These are phyloP conservation scores for Leptinotarsa peninsularis DNA, from an alignment of 2,888 invertebrate species.

Conservation along the genomic window DNA sequence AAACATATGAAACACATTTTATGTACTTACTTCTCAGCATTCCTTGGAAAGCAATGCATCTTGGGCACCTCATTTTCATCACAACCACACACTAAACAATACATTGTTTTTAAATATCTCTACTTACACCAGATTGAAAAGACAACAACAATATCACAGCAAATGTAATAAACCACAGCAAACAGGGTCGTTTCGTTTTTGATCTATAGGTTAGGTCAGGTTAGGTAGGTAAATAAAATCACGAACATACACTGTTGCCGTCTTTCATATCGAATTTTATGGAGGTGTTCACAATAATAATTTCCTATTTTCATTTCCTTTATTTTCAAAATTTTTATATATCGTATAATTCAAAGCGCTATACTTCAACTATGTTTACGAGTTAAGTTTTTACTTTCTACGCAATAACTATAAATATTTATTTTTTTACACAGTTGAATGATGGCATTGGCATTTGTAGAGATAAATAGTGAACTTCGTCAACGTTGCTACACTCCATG, in stretches of 20 bases:
- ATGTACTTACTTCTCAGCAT: not conserved
- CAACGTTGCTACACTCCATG: conserved; percentile 1
- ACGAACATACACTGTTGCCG: conserved; percentile 1
- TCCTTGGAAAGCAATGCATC: conserved; percentile 1
- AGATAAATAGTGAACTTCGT: not conserved
- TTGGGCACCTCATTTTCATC: not conserved
- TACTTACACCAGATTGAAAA: conserved; percentile 2
- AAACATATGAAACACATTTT: conserved; percentile 1
- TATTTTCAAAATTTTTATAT: conserved; percentile 1
- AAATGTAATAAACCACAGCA: conserved; percentile 1
- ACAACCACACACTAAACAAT: conserved; percentile 17
- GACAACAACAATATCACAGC: conserved; percentile 1
- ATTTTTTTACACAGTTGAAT: conserved; percentile 1
- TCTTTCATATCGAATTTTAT: conserved; percentile 1
- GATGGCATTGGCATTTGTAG: conserved; percentile 1
- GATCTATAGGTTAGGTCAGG: conserved; percentile 1
- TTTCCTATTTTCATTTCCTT: conserved; percentile 1
- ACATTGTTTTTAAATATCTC: conserved; percentile 21
- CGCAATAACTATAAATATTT: conserved; percentile 1
- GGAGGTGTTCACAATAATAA: not conserved
- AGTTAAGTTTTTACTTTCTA: not conserved
- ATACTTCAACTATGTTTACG: not conserved
- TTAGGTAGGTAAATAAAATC: not conserved
- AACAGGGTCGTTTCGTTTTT: conserved; percentile 1
- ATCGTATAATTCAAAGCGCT: conserved; percentile 1